Evolutionary conservation across 2,113 vertebrate genomes (phyloP), one percentile per base, ranked within the genome.

Genomic region (Oostethus manadensis): DNA sequence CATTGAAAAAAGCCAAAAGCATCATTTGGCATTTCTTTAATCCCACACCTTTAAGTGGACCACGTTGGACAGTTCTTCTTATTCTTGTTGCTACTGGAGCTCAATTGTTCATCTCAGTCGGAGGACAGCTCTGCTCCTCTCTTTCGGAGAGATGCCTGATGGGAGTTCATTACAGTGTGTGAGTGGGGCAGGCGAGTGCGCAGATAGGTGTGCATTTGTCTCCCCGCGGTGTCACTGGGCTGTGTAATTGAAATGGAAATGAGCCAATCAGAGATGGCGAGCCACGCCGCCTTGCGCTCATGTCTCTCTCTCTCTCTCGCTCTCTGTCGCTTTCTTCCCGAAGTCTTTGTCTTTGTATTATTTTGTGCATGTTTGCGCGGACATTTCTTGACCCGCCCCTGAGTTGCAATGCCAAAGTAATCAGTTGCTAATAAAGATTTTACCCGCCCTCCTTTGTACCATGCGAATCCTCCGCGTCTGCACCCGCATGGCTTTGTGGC

Each of bases 201-300:
- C 40, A 40, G 51, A 22, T 62, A 58, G 70, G 58, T 71, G 63
- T 58, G 58, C 70, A 48, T 78, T 44, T 66, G 60, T 67, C 55
- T 57, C 26, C 44, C 86, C 82, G 87, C 88, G 71, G 78, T 91
- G 89, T 88, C 90, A 86, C 83, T 92, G 88, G 88, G 85, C 93
- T 94, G 89, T 93, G 89, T 94, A 93, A 95, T 93, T 94, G 89
- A 90, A 89, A 91, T 93, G 92, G 92, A 93, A 93, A 83, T 85
- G 78, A 90, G 91, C 92, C 93, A 95, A 88, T 87, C 67, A 59
- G 74, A 70, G 85, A 83, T 89, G 90, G 84, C 79, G 67, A 55
- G 14, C 88, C 91, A 85, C 80, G 86, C 90, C 91, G 87, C 73
- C 78, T 76, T 63, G 77, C 69, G 70, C 45, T 50, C n/a, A 9